Conservation (phyloP, 2,888 invertebrate species). For the Aleiodes testaceus region DNA sequence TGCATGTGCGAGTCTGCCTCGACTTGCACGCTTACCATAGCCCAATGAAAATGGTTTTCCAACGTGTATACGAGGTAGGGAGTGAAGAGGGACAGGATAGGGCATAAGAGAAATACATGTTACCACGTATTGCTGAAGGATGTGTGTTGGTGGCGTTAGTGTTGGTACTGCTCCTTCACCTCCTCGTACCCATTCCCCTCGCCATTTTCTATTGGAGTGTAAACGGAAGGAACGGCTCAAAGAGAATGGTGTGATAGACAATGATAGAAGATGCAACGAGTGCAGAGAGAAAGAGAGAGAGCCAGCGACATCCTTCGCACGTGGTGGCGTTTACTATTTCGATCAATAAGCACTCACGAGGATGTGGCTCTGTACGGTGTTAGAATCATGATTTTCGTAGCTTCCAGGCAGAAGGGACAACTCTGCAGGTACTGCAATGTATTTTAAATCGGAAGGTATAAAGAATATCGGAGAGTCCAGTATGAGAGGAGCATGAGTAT, state of each 20-base stretch:
- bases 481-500: not conserved
- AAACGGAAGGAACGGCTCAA: slow-evolving; percentile 27
- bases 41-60: slow-evolving; percentile 13
- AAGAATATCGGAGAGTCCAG: not conserved
- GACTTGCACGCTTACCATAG: not conserved
- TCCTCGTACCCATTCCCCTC: not conserved
- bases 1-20: slow-evolving; percentile 45
- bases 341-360: slow-evolving; percentile 53
- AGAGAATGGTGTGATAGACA: slow-evolving; percentile 9
- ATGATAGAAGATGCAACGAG: no score
- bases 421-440: not conserved
- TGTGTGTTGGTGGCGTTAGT: slow-evolving; percentile 10
- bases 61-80: slow-evolving; percentile 1
- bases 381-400: slow-evolving; percentile 34
- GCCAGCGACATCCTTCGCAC: slow-evolving; percentile 34
- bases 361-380: slow-evolving; percentile 32
- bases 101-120: slow-evolving; percentile 3
- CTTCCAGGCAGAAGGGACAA: not conserved
- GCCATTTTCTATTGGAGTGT: slow-evolving; percentile 17
- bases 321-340: slow-evolving; percentile 51
- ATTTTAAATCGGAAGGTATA: no score
- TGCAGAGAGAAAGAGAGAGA: not conserved
- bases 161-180: slow-evolving; percentile 1
- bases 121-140: not conserved
- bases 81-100: not conserved